phyloP scores from a whole-genome alignment of 2,797 vertebrate species.

The Buphagus erythrorhynchus region DNA sequence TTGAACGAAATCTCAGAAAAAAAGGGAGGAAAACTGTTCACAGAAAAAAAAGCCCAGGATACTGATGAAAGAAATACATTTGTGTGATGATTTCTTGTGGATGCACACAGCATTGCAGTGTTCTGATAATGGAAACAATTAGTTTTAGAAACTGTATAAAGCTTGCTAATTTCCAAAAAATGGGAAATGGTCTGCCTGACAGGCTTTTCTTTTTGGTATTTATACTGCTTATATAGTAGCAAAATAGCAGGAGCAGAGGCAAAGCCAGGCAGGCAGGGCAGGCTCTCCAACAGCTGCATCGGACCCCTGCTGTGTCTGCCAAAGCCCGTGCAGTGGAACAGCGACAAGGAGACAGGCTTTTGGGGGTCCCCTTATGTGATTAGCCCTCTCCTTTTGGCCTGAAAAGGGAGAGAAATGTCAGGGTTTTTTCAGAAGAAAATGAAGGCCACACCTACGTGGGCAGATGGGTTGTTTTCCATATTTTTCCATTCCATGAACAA shows the following conservation, averaged over 20 bases:
- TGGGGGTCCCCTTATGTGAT: background rate
- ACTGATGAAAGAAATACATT: slow-evolving; percentile 1
- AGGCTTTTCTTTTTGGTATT: slow-evolving; percentile 57
- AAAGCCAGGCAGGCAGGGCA: background rate
- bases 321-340: background rate
- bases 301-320: background rate
- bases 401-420: background rate
- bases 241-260: background rate
- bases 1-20: background rate
- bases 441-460: background rate
- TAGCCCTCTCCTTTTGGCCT: background rate
- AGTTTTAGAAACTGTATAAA: slow-evolving; percentile 66
- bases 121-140: slow-evolving; percentile 60
- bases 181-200: slow-evolving; percentile 68
- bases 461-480: background rate
- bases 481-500: background rate
- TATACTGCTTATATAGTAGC: slow-evolving; percentile 5
- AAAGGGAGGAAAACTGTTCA: background rate
- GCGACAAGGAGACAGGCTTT: background rate
- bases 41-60: background rate
- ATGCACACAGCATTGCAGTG: background rate
- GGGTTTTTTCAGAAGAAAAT: background rate
- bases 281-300: slow-evolving; percentile 20
- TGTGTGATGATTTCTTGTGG: background rate
- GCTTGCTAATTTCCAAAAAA: slow-evolving; percentile 76